Percentiles rank a stretch among this genome's conserved stretches.
These are phyloP conservation scores for Aphaenogaster ashmeadi DNA, from an alignment of 1,140 invertebrate species.

Conservation along the genomic window DNA sequence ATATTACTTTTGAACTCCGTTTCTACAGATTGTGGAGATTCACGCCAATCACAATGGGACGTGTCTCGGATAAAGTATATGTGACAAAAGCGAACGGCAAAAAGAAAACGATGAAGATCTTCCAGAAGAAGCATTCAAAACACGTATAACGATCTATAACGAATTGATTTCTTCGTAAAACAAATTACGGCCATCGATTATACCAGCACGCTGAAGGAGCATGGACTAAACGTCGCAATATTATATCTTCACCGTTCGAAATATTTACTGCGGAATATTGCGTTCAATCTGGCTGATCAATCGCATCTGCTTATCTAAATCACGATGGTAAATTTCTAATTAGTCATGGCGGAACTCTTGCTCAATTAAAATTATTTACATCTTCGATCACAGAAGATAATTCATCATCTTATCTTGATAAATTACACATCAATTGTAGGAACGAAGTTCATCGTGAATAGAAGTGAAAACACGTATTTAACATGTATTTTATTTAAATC, in stretches of 20 bases:
- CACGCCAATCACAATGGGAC: not conserved
- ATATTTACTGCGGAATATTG: conserved; percentile 1
- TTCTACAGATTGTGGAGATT: not conserved
- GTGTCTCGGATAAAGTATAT: not conserved
- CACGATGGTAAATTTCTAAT: not conserved
- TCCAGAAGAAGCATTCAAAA: not conserved
- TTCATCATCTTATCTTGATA: not conserved
- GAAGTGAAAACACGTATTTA: not conserved
- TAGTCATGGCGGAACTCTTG: not conserved
- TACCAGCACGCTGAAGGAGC: not conserved
- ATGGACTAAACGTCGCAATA: not conserved
- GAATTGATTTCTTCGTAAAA: not conserved
- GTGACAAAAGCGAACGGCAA: not conserved
- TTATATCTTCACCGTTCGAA: not conserved
- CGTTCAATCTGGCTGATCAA: not conserved
- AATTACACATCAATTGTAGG: not conserved
- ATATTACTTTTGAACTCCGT: not conserved
- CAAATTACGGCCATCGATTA: conserved; percentile 9
- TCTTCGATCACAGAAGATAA: no score
- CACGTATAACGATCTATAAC: not conserved
- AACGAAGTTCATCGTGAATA: not conserved
- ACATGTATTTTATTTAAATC: not conserved
- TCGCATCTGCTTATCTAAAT: not conserved
- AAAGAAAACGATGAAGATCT: not conserved
- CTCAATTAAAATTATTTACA: not conserved